Percentiles rank a stretch among this genome's conserved stretches.
These are phyloP conservation scores for Apodemus sylvaticus DNA, from an alignment of 2,113 vertebrate species.

Conservation along the genomic window DNA sequence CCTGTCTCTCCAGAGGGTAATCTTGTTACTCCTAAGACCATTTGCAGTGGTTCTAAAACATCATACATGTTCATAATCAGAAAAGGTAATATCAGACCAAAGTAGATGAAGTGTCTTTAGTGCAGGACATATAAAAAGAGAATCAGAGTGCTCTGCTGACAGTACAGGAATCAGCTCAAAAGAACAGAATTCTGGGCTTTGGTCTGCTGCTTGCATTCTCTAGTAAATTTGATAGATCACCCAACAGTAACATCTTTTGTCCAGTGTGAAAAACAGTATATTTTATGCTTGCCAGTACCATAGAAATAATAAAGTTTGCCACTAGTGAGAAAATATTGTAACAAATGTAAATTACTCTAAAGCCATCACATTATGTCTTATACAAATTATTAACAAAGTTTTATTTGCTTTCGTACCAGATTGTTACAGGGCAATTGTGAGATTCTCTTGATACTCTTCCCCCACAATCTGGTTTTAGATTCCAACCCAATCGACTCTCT, in stretches of 20 bases:
- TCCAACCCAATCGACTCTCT: constrained; percentile 27
- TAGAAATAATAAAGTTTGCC: background rate
- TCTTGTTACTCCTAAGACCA: background rate
- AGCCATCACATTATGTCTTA: background rate
- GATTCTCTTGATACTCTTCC: background rate
- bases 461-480: background rate
- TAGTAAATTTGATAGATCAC: background rate
- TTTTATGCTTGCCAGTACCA: background rate
- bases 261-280: background rate
- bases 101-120: background rate
- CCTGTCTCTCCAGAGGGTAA: background rate
- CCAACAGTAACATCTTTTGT: background rate
- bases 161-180: background rate
- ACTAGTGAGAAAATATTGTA: background rate
- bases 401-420: background rate
- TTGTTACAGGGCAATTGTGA: background rate
- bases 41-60: background rate
- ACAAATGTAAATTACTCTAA: background rate
- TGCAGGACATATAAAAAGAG: background rate
- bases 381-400: background rate
- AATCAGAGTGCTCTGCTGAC: background rate
- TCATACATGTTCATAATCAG: background rate
- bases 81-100: background rate
- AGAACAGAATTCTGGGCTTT: background rate
- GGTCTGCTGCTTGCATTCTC: background rate